Conservation (phyloP, 2,888 invertebrate genomes). For the Mesorhabditis belari region DNA sequence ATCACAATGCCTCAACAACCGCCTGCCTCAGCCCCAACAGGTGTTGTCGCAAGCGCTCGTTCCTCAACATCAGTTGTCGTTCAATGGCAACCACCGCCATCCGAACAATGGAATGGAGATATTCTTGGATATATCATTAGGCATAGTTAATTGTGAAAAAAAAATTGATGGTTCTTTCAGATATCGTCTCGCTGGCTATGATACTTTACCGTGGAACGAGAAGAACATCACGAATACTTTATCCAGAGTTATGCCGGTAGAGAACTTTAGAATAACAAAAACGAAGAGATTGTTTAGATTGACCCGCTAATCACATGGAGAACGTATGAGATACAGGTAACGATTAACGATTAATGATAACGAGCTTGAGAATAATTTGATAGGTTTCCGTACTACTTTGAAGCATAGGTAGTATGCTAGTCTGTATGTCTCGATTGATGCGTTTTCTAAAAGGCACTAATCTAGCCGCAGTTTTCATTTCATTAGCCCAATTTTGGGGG, state of each 20-base stretch:
- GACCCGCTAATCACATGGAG: conserved; percentile 93
- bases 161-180: conserved; percentile 5
- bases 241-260: no score
- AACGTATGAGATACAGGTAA: conserved; percentile 76
- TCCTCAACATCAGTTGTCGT: conserved; percentile 90
- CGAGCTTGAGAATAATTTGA: no score
- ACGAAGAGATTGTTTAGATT: conserved; percentile 78
- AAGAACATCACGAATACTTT: conserved; percentile 85
- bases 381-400: no score
- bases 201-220: conserved; percentile 79
- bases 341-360: no score
- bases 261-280: no score
- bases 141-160: background rate
- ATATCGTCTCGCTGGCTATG: conserved; percentile 75
- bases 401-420: no score
- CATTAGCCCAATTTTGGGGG: no score
- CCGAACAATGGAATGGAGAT: conserved; percentile 88
- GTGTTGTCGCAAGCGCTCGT: conserved; percentile 86
- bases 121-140: conserved; percentile 81
- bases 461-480: no score
- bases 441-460: no score
- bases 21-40: conserved; percentile 86
- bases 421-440: no score
- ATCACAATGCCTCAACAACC: conserved; percentile 83
- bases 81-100: conserved; percentile 87